These are phyloP conservation scores for Zaprionus ghesquierei DNA, from an alignment of 1,140 invertebrate species.

Conservation along the genomic window DNA sequence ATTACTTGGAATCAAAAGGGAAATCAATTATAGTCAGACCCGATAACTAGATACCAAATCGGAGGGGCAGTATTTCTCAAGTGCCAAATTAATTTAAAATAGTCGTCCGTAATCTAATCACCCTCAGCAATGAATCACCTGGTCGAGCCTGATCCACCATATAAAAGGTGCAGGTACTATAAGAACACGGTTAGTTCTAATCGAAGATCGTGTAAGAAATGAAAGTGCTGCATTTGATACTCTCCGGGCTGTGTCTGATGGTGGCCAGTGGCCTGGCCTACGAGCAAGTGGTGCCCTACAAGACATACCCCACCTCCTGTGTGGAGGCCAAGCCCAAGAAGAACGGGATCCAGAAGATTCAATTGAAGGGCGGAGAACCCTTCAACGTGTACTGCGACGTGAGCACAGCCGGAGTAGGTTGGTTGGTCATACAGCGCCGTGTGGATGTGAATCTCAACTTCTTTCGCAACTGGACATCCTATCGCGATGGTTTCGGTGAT, in stretches of 20 bases:
- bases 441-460: constrained; percentile 34
- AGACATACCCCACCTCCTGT: constrained; percentile 21
- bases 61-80: constrained; percentile 11
- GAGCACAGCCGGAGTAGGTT: constrained; percentile 13
- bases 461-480: constrained; percentile 36
- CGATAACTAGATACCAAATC: constrained; percentile 8
- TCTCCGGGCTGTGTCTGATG: neutral
- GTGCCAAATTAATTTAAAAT: constrained; percentile 10
- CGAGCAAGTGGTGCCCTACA: constrained; percentile 8
- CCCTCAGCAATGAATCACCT: constrained; percentile 7
- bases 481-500: constrained; percentile 36
- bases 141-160: too few relatives aligned
- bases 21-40: constrained; percentile 5
- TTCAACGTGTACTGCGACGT: constrained; percentile 41
- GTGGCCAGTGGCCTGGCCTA: neutral
- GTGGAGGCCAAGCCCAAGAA: constrained; percentile 40
- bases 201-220: neutral
- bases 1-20: neutral
- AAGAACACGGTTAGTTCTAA: neutral
- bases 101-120: constrained; percentile 24
- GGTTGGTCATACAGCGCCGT: constrained; percentile 44
- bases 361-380: constrained; percentile 6
- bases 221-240: neutral
- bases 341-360: constrained; percentile 35
- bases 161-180: constrained; percentile 4